These are phyloP conservation scores for Casuarius casuarius DNA, from an alignment of 2,113 vertebrate species.

Conservation along the genomic window DNA sequence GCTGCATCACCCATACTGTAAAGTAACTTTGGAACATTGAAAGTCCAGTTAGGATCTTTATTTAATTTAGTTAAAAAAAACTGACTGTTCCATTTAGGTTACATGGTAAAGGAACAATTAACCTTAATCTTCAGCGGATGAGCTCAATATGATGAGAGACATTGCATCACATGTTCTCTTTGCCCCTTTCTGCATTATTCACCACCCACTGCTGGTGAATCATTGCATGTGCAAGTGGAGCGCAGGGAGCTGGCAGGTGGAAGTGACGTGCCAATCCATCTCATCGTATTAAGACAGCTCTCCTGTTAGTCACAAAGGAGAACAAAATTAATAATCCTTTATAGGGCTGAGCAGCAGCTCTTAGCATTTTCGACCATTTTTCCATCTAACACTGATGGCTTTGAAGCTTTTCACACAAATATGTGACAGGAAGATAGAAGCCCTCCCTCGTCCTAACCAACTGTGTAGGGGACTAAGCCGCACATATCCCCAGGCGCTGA, in stretches of 20 bases:
- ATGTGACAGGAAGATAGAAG: not conserved
- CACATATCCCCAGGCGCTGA: not conserved
- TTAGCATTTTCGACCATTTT: not conserved
- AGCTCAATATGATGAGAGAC: not conserved
- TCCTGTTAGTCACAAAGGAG: constrained; percentile 42
- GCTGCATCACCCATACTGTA: not conserved
- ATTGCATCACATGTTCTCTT: not conserved
- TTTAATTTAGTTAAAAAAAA: not conserved
- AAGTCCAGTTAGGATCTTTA: not conserved
- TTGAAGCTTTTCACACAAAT: not conserved
- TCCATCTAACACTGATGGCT: not conserved
- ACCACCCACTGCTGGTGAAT: constrained; percentile 69
- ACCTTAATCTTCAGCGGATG: not conserved
- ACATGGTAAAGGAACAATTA: not conserved
- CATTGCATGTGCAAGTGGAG: constrained; percentile 53
- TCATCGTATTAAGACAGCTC: not conserved
- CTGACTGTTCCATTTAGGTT: not conserved
- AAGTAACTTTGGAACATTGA: not conserved
- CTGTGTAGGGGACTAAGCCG: fast-evolving
- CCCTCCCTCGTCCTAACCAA: not conserved
- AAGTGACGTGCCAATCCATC: constrained; percentile 34
- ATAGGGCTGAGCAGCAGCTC: not conserved
- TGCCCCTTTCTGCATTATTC: not conserved
- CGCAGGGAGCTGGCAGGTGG: constrained; percentile 36
- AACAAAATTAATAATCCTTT: constrained; percentile 22